Base-by-base conservation (phyloP, 2,888 invertebrate genomes). In the Drosophila mercatorum region DNA sequence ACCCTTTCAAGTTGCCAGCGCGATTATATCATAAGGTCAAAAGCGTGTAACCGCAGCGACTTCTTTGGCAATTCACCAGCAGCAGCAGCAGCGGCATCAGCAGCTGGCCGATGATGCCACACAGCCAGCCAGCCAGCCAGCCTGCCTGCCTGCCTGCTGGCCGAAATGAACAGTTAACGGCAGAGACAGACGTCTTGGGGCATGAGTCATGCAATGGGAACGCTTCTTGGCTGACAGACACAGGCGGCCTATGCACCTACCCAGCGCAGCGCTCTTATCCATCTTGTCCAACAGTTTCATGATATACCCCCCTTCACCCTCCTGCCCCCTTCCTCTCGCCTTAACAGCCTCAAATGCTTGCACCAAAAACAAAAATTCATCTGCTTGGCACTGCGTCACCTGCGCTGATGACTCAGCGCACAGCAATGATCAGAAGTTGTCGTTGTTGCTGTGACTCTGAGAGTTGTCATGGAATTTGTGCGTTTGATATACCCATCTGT, bases 1-100 rank as follows among this genome's bases (percentile, higher is more conserved):
- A 76, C 79, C 75, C 75, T 76, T 78, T 78, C 59, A 43, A 75
- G 79, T 55, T 61, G 61, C 31, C 57, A 60, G 10, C 40, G 12
- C 52, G 78, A 68, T 80, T 78, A 80, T 68, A 68, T 75, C 80
- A 80, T 78, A 28, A 52, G 79, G 57, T 78, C 68, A 62, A 5
- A 49, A 17, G 41, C 53, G 31, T 17, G 41, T 8, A 57, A 56
- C 34, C 46, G 47, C 41, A 49, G 14, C 47, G 43, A 49, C 59
- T 70, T 71, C 70, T 71, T 69, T 31, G 28, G 14, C n/a, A 49
- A 31, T 28, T 26, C 44, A 44, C 5, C 26, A 46, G 10, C 14
- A 4, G 6, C 36, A 8, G 26, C 40, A 10, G 36, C 26, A 46
- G 10, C 14, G 0, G 6, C 44, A 44, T 2, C 26, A 46, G 10